Evolutionary conservation across 64 coral and sea anemone species (phyloP), one percentile per base, ranked within the genome.

Genomic region (Orbicella faveolata): DNA sequence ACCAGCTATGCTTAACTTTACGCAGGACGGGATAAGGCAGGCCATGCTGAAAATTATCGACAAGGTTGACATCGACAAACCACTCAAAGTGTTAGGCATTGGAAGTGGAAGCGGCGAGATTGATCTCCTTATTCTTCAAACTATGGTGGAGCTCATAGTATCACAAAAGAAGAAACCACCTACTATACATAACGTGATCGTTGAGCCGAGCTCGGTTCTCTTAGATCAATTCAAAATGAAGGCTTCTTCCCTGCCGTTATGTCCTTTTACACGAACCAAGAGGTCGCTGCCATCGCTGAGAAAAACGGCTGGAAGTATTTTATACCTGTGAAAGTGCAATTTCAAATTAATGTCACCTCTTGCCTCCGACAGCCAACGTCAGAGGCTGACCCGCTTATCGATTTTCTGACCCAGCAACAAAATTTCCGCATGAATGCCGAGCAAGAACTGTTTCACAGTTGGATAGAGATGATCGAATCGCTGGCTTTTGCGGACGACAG

Each of bases 401-500:
- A 90, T 62, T 90, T 90, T 90, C 68, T 90, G 65, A 90, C 89
- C 6, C 89, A 90, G 17, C 89, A 90, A 41, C 89, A 90, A 54
- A 90, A 90, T 75, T 90, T 90, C 79, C 80, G 89, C 39, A 64
- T 48, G 26, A 82, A 74, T 73, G 89, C 89, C 7, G 89, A 82
- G 20, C 69, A 30, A 54, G 89, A 90, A 21, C 63, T 90, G 41
- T 73, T 83, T 11, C 33, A 78, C 15, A 90, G 89, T n/a, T 74
- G 83, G 89, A 90, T 90, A 62, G 67, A 65, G 25, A 78, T 90
- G 26, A 67, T 90, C 59, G 83, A 78, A 61, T 78, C 80, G 34
- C 73, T 90, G 89, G 73, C 89, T 12, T 34, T 73, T 34, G 70
- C 63, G 19, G 63, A 89, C 63, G 89, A 90, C 63, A 90, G 78